Base-by-base conservation (phyloP, 2,113 vertebrate species). In the Heterotis niloticus region DNA sequence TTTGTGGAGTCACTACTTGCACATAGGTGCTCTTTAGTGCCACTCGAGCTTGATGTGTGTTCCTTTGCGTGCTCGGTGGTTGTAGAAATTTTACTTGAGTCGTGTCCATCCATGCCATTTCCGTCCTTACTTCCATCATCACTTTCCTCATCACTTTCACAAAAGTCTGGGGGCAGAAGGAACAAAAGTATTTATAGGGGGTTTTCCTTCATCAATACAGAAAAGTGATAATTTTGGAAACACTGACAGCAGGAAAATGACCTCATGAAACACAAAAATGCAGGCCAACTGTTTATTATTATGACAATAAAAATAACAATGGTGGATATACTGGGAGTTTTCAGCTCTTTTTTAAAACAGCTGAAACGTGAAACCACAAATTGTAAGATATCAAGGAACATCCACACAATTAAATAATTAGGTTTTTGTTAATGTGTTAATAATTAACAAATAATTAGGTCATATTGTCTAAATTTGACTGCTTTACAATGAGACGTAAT, bases 81-180 rank as follows among this genome's bases (percentile, higher is more conserved):
- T 57, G 96, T 97, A 81, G 95, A 93, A 84, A 98, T 97, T 88
- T 95, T 97, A 76, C 91, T 94, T 0, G 94, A 90, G 71, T 98
- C 98, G 11, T 87, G 91, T 18, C 89, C 92, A 62, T 98, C 97
- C 3, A 92, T 92, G 78, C 89, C 79, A 75, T 93, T 92, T 2
- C 90, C 95, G 29, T 98, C 96, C 87, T 98, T 98, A 78, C 95
- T 96, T 78, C 98, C 98, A 0, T 96, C 93, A 23, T 99, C 98
- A 82, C 96, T 98, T 78, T 99, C 97, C 0, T 93, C 96, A 9
- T 98, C 97, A 81, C 96, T 99, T 88, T 95, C 95, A 5, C 95
- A 96, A 83, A 95, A 92, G 87, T 97, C 97, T 99, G 82, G 17
- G 56, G 5, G 34, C 11, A 51, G 69, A 81, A 60, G 0, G 5